Conservation (phyloP, 2,888 invertebrate species). For the Nomada goodeniana region DNA sequence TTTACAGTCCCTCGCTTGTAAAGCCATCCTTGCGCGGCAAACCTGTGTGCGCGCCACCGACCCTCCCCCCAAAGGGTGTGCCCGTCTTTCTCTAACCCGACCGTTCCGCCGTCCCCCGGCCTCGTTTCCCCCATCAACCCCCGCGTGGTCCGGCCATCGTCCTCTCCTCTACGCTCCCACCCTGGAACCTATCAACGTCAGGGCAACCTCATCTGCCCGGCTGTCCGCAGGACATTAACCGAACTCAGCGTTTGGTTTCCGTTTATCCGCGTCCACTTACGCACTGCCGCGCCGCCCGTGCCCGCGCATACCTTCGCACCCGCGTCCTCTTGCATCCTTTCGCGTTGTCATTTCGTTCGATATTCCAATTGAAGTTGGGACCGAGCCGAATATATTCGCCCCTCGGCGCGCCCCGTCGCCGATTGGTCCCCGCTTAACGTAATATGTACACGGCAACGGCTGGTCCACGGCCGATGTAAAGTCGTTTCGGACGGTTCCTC, state of each 20-base stretch:
- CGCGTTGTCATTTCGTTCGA: conserved; percentile 55
- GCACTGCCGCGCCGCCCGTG: conserved; percentile 53
- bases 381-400: conserved; percentile 18
- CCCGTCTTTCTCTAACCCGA: neutral
- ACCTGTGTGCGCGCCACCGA: conserved; percentile 32
- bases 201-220: conserved; percentile 80
- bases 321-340: conserved; percentile 47
- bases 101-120: neutral
- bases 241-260: conserved; percentile 80
- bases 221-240: conserved; percentile 80
- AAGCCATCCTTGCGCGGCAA: conserved; percentile 59
- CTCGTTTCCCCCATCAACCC: neutral
- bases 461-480: conserved; percentile 18
- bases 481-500: conserved; percentile 39
- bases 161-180: conserved; percentile 56
- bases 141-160: conserved; percentile 32
- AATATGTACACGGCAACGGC: neutral
- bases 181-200: conserved; percentile 80
- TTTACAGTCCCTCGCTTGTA: conserved; percentile 77
- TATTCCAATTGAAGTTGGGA: conserved; percentile 53
- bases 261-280: conserved; percentile 69
- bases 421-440: conserved; percentile 6
- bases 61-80: neutral
- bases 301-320: conserved; percentile 46
- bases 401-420: neutral